phyloP scores from a whole-genome alignment of 2,888 invertebrate species.

The Galeopsomyia nigrocyanea region DNA sequence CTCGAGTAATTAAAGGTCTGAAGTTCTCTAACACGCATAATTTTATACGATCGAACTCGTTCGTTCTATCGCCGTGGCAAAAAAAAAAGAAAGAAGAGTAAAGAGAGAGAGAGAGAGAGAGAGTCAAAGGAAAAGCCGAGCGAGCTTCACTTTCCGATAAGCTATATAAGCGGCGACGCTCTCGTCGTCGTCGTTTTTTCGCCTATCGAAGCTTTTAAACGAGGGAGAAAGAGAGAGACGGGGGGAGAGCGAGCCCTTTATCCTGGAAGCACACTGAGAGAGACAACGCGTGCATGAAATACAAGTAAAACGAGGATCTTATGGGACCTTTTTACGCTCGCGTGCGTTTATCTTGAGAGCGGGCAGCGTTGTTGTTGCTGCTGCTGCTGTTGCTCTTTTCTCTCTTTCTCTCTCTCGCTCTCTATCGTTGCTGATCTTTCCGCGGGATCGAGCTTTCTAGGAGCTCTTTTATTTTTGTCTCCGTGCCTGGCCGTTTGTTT shows the following conservation, averaged over 20 bases:
- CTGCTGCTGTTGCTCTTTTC: neutral
- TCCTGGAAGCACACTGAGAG: neutral
- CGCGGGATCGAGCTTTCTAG: conserved; percentile 11
- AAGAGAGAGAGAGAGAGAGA: too few relatives aligned
- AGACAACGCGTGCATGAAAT: neutral
- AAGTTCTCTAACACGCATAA: conserved; percentile 1
- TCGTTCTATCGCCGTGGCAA: conserved; percentile 1
- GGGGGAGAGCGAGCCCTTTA: neutral
- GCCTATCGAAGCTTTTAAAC: conserved; percentile 26
- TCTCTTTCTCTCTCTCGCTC: neutral
- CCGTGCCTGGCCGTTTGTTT: too few relatives aligned
- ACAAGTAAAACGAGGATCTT: conserved; percentile 32
- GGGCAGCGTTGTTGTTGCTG: neutral
- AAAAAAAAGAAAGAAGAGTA: neutral
- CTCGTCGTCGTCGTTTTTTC: conserved; percentile 1
- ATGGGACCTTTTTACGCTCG: conserved; percentile 39
- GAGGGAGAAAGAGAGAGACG: neutral
- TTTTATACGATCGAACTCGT: conserved; percentile 16
- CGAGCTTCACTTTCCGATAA: conserved; percentile 39
- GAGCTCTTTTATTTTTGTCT: too few relatives aligned
- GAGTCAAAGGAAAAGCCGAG: too few relatives aligned
- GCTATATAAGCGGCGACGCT: neutral
- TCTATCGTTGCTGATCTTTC: neutral
- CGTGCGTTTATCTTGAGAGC: conserved; percentile 26
- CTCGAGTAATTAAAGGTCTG: conserved; percentile 10